phyloP scores from a whole-genome alignment of 1,140 invertebrate genomes.

The Brachionus paranguensis region DNA sequence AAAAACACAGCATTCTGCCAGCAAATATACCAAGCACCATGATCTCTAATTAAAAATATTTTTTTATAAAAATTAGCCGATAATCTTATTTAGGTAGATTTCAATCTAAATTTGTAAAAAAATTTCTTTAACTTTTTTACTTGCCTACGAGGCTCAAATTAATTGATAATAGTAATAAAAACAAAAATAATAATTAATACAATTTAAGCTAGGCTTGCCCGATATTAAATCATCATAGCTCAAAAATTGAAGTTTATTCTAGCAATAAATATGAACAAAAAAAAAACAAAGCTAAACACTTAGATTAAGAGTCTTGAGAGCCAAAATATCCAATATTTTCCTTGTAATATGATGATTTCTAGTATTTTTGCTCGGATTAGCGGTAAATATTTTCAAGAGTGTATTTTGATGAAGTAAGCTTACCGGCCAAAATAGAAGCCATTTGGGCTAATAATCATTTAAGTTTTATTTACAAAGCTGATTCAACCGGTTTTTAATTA shows the following conservation, averaged over 20 bases:
- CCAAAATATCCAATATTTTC: neutral
- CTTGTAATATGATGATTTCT: neutral
- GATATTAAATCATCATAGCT: neutral
- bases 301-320: neutral
- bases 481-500: constrained; percentile 29
- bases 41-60: too few species aligned
- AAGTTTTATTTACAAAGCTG: constrained; percentile 17
- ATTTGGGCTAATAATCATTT: neutral
- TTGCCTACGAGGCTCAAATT: too few species aligned
- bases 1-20: too few species aligned
- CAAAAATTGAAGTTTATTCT: neutral
- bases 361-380: constrained; percentile 7
- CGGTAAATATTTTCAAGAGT: neutral
- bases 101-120: too few species aligned
- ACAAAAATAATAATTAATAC: neutral
- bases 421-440: constrained; percentile 24
- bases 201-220: neutral
- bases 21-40: too few species aligned
- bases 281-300: neutral
- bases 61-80: too few species aligned
- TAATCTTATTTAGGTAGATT: too few species aligned
- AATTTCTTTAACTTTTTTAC: too few species aligned
- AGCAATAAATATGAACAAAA: neutral
- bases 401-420: neutral
- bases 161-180: too few species aligned